Base-by-base conservation (phyloP, 2,888 invertebrate species). In the Trilocha varians region DNA sequence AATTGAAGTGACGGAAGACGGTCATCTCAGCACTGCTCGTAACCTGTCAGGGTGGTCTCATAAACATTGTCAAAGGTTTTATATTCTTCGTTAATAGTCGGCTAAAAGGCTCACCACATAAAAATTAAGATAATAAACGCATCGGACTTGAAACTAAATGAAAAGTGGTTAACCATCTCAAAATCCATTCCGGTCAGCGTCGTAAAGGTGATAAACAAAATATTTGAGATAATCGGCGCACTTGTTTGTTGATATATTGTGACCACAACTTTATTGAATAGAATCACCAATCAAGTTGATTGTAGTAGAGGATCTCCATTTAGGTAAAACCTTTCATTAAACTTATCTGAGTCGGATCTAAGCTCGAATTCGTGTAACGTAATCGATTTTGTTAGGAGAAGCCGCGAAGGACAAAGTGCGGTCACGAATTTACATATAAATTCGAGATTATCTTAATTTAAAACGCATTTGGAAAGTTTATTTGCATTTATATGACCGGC, bases 361-460 rank as follows among this genome's bases (percentile, higher is more conserved):
- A 78, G 70, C 73, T 61, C 55, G 65, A 74, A 78, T 77, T 65
- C 68, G 70, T 78, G 78, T 78, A 75, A 72, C 71, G 67, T 78
- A 80, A 84, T 82, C 80, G 83, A 83, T 80, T 79, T 70, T 56
- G 70, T 65, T 70, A 77, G 69, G 72, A 70, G 72, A 59, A 77
- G 70, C 79, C 75, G 75, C 75, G 72, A 78, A 79, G 79, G 79
- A 78, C 80, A 73, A 76, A 78, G 66, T 74, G 78, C 76, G 79
- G 79, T 75, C 74, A 76, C 71, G 65, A 78, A 83, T 82, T 84
- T 75, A 75, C 84, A 83, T 84, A 78, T 80, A 82, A 80, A 82
- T 82, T 82, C 62, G 68, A 78, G 77, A 79, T 83, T 78, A 80
- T 80, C 82, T 82, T 84, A 83, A 83, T 83, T 82, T 79, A 66